These are phyloP conservation scores for Tauraco hartlaubi DNA, from an alignment of 2,797 vertebrate species.

Conservation along the genomic window DNA sequence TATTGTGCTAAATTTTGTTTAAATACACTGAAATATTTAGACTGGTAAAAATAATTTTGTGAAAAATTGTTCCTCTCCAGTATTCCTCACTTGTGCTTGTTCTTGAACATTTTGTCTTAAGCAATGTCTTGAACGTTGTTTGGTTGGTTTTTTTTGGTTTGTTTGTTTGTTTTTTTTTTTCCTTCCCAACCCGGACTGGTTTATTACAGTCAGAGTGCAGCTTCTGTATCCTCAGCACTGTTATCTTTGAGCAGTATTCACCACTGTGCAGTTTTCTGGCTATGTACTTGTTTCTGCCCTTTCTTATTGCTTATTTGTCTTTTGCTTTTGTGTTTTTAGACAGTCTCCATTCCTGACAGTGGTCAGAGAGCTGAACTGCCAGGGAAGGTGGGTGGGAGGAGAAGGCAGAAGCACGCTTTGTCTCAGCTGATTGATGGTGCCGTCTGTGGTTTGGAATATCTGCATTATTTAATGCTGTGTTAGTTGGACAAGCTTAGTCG, in stretches of 20 bases:
- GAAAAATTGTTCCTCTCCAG: background rate
- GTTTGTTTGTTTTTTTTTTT: background rate
- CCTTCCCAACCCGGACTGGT: background rate
- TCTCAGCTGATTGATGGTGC: background rate
- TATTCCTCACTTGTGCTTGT: background rate
- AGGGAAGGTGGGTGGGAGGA: background rate
- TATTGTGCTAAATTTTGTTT: slow-evolving; percentile 13
- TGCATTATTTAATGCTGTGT: background rate
- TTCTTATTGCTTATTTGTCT: background rate
- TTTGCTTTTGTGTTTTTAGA: background rate
- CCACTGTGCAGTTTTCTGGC: background rate
- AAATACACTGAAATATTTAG: slow-evolving; percentile 35
- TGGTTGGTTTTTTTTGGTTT: too few relatives aligned
- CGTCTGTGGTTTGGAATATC: slow-evolving; percentile 9
- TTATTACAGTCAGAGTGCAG: background rate
- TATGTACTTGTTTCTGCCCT: background rate
- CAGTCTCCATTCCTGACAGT: background rate
- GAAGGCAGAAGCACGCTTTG: background rate
- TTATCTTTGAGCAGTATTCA: background rate
- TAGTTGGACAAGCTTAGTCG: slow-evolving; percentile 7
- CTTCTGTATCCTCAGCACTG: background rate
- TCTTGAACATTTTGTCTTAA: background rate
- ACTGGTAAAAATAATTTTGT: slow-evolving; percentile 3
- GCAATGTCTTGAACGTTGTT: background rate
- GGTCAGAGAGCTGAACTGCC: background rate